Percentiles rank a stretch among this genome's conserved stretches.
Evolutionary conservation across 2,888 invertebrate species (phyloP).

Genomic region (Acholoe squamosa): DNA sequence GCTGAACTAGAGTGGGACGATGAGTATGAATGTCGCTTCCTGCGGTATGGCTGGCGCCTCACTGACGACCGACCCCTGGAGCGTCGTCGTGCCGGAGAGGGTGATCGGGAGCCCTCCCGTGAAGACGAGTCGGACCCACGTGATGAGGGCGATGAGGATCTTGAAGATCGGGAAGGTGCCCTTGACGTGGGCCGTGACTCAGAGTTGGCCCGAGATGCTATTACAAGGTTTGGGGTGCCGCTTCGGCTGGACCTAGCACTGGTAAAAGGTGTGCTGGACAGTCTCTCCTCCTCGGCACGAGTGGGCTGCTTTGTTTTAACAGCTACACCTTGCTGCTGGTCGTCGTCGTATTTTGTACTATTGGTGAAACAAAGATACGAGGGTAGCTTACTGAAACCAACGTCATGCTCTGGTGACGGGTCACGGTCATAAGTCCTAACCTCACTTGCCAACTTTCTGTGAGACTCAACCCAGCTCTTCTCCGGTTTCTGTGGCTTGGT

Average conservation of each 20-base stretch:
- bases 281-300: neutral
- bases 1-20: conserved; percentile 61
- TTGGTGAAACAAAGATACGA: conserved; percentile 81
- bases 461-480: conserved; percentile 40
- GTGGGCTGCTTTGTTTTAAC: neutral
- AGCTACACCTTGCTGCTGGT: neutral
- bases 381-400: conserved; percentile 75
- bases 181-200: conserved; percentile 50
- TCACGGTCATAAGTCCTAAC: conserved; percentile 72
- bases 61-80: conserved; percentile 26
- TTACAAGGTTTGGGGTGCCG: conserved; percentile 37
- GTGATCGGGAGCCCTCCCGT: neutral
- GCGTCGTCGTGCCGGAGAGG: neutral
- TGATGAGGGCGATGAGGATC: neutral
- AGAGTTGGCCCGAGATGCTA: conserved; percentile 50
- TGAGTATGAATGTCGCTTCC: conserved; percentile 57
- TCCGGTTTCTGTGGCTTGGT: conserved; percentile 74
- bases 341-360: conserved; percentile 78
- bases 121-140: neutral
- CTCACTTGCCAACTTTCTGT: neutral
- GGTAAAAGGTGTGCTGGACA: neutral
- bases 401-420: conserved; percentile 71
- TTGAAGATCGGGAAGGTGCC: conserved; percentile 9
- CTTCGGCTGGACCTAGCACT: conserved; percentile 54
- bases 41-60: neutral